Base-by-base conservation (phyloP, 2,888 invertebrate species). In the Diaphora mendica region DNA sequence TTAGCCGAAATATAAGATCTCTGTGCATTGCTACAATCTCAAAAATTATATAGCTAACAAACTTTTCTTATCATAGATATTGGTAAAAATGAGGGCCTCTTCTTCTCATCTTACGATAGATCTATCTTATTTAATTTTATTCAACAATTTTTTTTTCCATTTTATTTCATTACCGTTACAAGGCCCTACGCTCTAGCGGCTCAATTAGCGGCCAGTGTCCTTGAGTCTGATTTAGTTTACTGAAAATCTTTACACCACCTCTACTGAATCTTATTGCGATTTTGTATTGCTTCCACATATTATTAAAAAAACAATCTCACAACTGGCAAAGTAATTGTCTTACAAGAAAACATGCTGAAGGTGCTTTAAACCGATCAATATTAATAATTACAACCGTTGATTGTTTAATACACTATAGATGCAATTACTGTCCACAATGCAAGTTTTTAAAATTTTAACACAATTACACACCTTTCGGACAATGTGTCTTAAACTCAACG, bases 201-300 rank as follows among this genome's bases (percentile, higher is more conserved):
- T 67, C 20, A 51, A 55, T 68, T 51, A 68, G 35, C 55, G 55
- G 55, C 39, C 17, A 68, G 59, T 69, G 59, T 51, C 7, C 59
- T 20, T 39, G 59, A 59, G 68, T 26, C 26, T 59, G 33, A 30
- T 68, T 23, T 26, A 68, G 33, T 33, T 59, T 51, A 4, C 62
- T 42, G 17, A 39, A 62, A 70, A 62, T 76, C 44, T 73, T 65
- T 44, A 73, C 72, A 44, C 30, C 72, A 44, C 30, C 20, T 68
- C 33, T n/a, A 62, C 55, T 51, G 35, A 55, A 68, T 26, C 59
- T 71, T 68, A 73, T 15, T 78, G 77, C 81, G 82, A 79, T 86
- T 90, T 89, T 91, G 91, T 91, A 90, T 89, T 90, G 92, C 94
- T 95, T 94, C 94, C 95, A 95, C 92, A 94, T 94, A 95, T 94